Evolutionary conservation across 2,113 vertebrate genomes (phyloP).

Genomic region (Petaurus breviceps): DNA sequence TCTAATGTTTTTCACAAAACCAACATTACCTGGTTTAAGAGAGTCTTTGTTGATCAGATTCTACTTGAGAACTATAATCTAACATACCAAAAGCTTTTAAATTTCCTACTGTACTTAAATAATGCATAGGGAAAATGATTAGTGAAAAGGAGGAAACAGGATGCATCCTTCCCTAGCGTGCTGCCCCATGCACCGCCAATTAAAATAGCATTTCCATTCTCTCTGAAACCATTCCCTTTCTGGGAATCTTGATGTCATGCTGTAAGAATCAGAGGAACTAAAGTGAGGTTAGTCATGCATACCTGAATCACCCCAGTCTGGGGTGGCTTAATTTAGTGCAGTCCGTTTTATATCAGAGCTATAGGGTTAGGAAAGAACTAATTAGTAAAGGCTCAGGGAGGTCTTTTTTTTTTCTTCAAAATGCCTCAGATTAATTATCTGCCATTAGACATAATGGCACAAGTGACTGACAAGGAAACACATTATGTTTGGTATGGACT

Average conservation of each 20-base stretch:
- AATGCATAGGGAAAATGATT: neutral
- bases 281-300: conserved; percentile 55
- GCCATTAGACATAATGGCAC: neutral
- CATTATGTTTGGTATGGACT: neutral
- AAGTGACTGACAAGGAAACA: neutral
- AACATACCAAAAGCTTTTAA: neutral
- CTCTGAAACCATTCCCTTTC: conserved; percentile 58
- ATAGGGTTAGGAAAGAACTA: conserved; percentile 63
- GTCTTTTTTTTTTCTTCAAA: conserved; percentile 61
- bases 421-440: neutral
- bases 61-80: neutral
- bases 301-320: conserved; percentile 33
- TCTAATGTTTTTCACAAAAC: neutral
- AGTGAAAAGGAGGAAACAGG: neutral
- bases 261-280: conserved; percentile 41
- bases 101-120: neutral
- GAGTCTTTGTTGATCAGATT: neutral
- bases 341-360: conserved; percentile 68
- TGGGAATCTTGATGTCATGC: conserved; percentile 12
- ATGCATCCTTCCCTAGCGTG: neutral
- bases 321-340: conserved; percentile 60
- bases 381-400: conserved; percentile 50
- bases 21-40: neutral
- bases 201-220: fast-evolving
- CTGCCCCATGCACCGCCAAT: neutral